These are phyloP conservation scores for Tonatia bakeri DNA, from an alignment of 2,113 vertebrate species.

Conservation along the genomic window DNA sequence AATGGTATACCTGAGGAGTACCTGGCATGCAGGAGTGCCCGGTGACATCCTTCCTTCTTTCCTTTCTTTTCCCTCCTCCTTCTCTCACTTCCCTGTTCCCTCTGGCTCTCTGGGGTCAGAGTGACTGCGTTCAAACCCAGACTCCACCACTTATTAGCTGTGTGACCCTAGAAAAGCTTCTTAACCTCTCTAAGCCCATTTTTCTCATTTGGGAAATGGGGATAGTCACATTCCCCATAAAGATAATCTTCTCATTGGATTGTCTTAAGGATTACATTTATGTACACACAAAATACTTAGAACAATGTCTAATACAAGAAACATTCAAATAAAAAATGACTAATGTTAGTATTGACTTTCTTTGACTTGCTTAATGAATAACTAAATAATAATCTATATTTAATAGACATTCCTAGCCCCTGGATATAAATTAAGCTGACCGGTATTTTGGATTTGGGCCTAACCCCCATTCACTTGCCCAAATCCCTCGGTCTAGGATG, in stretches of 20 bases:
- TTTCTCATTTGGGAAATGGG: background rate
- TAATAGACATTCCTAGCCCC: background rate
- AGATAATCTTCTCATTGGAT: background rate
- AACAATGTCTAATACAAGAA: background rate
- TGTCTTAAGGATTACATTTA: background rate
- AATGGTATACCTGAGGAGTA: background rate
- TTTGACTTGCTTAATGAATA: background rate
- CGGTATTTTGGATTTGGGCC: constrained; percentile 30
- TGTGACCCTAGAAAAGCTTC: background rate
- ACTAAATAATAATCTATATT: background rate
- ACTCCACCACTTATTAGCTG: background rate
- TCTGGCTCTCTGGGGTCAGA: background rate
- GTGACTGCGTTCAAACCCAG: background rate
- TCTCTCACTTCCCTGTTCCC: background rate
- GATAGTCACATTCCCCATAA: background rate
- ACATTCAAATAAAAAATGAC: background rate
- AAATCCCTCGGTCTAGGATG: background rate
- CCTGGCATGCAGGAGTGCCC: background rate
- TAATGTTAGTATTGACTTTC: background rate
- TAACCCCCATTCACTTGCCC: background rate
- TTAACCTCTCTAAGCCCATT: background rate
- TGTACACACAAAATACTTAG: background rate
- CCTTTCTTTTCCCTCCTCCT: too few species aligned
- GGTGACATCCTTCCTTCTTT: too few species aligned
- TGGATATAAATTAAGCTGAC: background rate